A percentile compares a stretch with the other conserved stretches of the same genome.
Evolutionary conservation across 2,113 vertebrate species (phyloP).

Genomic region (Trichechus manatus): DNA sequence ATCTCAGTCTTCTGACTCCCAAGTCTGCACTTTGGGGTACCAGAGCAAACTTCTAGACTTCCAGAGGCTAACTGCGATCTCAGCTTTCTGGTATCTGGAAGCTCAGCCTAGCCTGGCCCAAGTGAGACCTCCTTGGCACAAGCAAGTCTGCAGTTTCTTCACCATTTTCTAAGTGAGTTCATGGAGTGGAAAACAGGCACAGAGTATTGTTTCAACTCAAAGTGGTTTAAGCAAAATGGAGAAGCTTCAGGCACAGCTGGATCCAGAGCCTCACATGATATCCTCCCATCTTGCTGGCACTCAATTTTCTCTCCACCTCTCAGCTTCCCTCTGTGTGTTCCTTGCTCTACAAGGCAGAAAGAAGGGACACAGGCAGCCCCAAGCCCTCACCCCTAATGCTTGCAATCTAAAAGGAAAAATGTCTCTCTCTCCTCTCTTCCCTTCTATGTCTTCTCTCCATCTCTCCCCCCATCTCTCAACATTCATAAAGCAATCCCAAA

Average conservation of each 20-base stretch:
- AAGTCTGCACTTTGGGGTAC: neutral
- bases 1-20: neutral
- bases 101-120: neutral
- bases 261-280: neutral
- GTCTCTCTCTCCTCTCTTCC: neutral
- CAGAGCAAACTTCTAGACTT: neutral
- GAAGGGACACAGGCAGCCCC: neutral
- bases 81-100: neutral
- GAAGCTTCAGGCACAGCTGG: constrained; percentile 7
- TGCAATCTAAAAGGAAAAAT: neutral
- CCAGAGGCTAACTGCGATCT: neutral
- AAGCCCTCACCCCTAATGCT: neutral
- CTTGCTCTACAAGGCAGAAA: neutral
- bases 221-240: neutral
- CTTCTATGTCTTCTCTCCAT: neutral
- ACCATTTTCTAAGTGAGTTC: neutral
- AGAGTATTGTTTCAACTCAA: neutral
- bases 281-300: neutral
- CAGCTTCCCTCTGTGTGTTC: neutral
- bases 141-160: neutral
- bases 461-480: neutral
- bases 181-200: neutral
- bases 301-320: neutral
- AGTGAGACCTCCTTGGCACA: neutral
- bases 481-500: neutral